Base-by-base conservation (phyloP, 2,113 vertebrate species). In the Tretioscincus oriximinensis region DNA sequence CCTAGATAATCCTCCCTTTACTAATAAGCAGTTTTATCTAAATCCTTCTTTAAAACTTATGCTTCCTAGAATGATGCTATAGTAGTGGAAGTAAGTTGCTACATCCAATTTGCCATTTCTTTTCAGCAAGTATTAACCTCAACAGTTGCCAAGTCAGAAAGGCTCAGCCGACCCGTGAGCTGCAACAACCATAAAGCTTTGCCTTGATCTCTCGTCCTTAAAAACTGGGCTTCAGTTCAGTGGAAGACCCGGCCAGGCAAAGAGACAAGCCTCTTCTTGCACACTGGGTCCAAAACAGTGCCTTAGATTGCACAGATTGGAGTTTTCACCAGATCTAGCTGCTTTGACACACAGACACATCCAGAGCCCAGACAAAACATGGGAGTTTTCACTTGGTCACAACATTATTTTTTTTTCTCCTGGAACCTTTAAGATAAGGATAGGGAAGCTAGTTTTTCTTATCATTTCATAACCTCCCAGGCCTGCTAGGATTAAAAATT, bases 11-110 rank as follows among this genome's bases (percentile, higher is more conserved):
- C 94, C 92, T 92, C 87, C 85, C 91, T 92, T 89, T 90, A 90
- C 91, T 91, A 91, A 91, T 90, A 88, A 94, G 90, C 85, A 91
- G 89, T 87, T 93, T 93, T 92, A 93, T 90, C 92, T 94, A 93
- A 94, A 94, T 93, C 91, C 92, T 84, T 81, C 89, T 85, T 88
- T 88, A 84, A 87, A 92, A 91, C 84, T 28, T 61, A 0, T 87
- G 90, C 84, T 90, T 90, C 87, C 77, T 65, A 70, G 83, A 83
- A 79, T 73, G 80, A 87, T 66, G 86, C 78, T 65, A 18, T 63
- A 58, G 54, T 58, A 58, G 51, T n/a, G 74, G 85, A 90, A 90
- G 83, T 29, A 51, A 90, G 77, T 81, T 87, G 65, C 70, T 78
- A 87, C 75, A 51, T 87, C 88, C 89, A 84, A 78, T 86, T 86